Base-by-base conservation (phyloP, 2,113 vertebrate genomes). In the Pampusana beccarii region DNA sequence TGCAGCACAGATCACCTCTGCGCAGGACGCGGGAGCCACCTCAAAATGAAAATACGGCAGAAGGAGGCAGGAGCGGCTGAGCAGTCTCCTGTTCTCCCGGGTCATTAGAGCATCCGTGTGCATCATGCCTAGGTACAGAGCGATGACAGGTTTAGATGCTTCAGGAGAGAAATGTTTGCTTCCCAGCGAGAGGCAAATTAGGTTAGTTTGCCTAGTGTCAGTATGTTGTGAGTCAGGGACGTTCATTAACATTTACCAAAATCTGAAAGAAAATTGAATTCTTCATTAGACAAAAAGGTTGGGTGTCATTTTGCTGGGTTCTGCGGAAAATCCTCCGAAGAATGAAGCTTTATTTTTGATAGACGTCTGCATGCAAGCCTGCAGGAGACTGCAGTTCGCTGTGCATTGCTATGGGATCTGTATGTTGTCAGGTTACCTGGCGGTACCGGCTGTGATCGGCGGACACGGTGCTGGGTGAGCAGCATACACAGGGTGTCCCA, bases 111-210 rank as follows among this genome's bases (percentile, higher is more conserved):
- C 82, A 80, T 53, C 66, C 10, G 2, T 4, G 74, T 67, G 91
- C 72, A 64, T 78, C 29, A 0, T 10, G 56, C 67, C 79, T 42
- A 7, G 80, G 62, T n/a, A 4, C 53, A 31, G 77, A 56, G 51
- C 3, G 5, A 62, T 64, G 95, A 95, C 89, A 95, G 75, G 70
- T 97, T 94, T 75, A 95, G 95, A 75, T 95, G 94, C 81, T 95
- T 87, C 61, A 80, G 87, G 84, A 69, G 73, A 46, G 72, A 73
- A 87, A 64, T 40, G 40, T 72, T 87, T 80, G 21, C 61, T 89
- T 72, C 80, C 78, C 2, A 0, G 57, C 0, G 1, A 86, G 86
- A 42, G 80, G 40, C 64, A 50, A 85, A 91, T 91, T 2, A 67
- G 70, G 60, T n/a, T 84, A 29, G 36, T 85, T 92, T 93, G 84